Conservation (phyloP, 2,113 vertebrate species). For the Thinocorus orbignyianus region DNA sequence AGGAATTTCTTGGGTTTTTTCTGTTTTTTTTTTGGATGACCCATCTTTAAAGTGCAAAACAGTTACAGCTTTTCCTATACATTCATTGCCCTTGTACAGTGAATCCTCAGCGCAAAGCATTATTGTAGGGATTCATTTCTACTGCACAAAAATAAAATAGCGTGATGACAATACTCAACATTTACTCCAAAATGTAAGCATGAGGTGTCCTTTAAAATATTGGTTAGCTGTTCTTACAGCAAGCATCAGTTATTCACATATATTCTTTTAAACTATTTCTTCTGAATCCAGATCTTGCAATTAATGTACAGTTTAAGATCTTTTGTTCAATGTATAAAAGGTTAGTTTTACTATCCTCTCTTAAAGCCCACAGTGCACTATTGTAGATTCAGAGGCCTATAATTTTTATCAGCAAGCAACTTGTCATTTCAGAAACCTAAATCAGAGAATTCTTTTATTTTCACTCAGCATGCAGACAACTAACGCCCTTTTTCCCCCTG, state of each 20-base stretch:
- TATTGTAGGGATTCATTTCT: not conserved
- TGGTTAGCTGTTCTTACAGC: not conserved
- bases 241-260: not conserved
- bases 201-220: not conserved
- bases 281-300: not conserved
- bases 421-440: not conserved
- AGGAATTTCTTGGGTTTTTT: not conserved
- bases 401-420: slow-evolving; percentile 26
- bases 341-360: not conserved
- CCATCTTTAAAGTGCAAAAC: not conserved
- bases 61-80: not conserved
- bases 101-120: not conserved
- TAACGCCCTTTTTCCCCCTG: slow-evolving; percentile 5
- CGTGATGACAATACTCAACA: not conserved
- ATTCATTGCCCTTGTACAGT: not conserved
- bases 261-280: not conserved
- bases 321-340: not conserved
- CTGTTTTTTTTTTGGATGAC: not conserved
- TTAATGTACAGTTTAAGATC: not conserved
- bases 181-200: not conserved
- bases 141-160: not conserved
- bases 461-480: not conserved
- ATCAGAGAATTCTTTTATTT: not conserved
- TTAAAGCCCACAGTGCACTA: not conserved
- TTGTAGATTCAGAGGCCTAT: not conserved